Evolutionary conservation across 2,888 invertebrate genomes (phyloP), one percentile per base, ranked within the genome.

Genomic region (Phasia obesa): DNA sequence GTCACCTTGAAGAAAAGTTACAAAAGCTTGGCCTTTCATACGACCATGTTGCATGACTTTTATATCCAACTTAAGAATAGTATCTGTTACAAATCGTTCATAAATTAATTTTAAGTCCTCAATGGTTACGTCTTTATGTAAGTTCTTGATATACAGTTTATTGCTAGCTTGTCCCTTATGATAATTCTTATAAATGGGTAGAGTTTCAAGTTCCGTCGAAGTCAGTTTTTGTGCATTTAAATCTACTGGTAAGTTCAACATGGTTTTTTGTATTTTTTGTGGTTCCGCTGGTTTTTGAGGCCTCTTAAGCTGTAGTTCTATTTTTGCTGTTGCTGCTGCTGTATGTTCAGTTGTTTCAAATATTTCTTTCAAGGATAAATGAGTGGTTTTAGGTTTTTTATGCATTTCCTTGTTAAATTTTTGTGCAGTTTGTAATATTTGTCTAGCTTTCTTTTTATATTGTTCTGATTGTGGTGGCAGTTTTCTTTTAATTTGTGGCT

Each of bases 11-110:
- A 91, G 69, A 57, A 91, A 91, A 0, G 97, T 97, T 0, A 98
- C 93, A 93, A 98, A 98, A 0, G 97, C 98, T 91, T 98, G 98
- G 0, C 98, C 98, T 91, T 98, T 98, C 98, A 98, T 98, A 88
- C 97, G 93, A 0, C 98, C 98, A 90, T 97, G 97, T 88, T 97
- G 96, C 97, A 98, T 97, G 15, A 98, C 93, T 86, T 96, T 93
- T 4, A 98, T 94, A 90, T 94, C 93, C 90, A 94, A 93, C 25
- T 38, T 31, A 64, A 93, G 92, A 59, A 92, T 86, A 5, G 87
- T 86, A 6, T 81, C 76, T 3, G 92, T 88, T 3, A 92, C 89
- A 88, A 95, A 97, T 67, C 95, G 92, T 79, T 93, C 94, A 89
- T 95, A 98, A 84, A 98, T 94, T 85, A 93, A 93, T 86, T 94